A percentile compares a stretch with the other conserved stretches of the same genome.
Conservation (phyloP, 1,140 invertebrate genomes). For the Cyrtorhinus lividipennis region DNA sequence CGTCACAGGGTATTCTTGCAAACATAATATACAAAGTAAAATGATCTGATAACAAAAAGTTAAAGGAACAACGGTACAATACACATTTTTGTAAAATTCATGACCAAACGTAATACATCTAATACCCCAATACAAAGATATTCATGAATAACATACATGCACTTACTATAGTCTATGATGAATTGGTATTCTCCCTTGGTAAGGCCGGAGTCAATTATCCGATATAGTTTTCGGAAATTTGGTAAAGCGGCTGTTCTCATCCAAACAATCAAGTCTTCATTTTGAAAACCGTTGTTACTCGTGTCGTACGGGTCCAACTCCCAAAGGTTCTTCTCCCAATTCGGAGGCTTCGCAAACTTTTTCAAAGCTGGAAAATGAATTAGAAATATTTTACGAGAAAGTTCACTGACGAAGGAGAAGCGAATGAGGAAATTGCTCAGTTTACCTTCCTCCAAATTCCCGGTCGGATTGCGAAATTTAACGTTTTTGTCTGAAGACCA, state of each 20-base stretch:
- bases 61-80: neutral
- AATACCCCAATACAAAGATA: too few relatives aligned
- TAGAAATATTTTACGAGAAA: too few relatives aligned
- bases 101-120: neutral
- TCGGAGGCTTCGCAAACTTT: slow-evolving; percentile 48
- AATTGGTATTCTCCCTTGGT: slow-evolving; percentile 62
- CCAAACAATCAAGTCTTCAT: slow-evolving; percentile 97
- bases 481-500: slow-evolving; percentile 90
- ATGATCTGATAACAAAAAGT: too few relatives aligned
- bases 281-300: slow-evolving; percentile 84
- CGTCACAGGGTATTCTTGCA: slow-evolving; percentile 72
- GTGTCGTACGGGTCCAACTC: slow-evolving; percentile 55
- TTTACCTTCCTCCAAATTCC: slow-evolving; percentile 28
- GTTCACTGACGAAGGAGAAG: too few relatives aligned
- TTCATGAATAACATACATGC: too few relatives aligned
- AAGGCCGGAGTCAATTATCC: slow-evolving; percentile 63
- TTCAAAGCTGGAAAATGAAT: slow-evolving; percentile 39
- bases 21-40: slow-evolving; percentile 14
- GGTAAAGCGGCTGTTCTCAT: slow-evolving; percentile 95
- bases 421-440: too few relatives aligned
- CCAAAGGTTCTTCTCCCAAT: slow-evolving; percentile 67
- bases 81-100: neutral
- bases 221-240: slow-evolving; percentile 87
- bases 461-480: slow-evolving; percentile 81
- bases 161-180: slow-evolving; percentile 62